Evolutionary conservation across 2,113 vertebrate species (phyloP), one percentile per base, ranked within the genome.

Genomic region (Crotalus tigris): DNA sequence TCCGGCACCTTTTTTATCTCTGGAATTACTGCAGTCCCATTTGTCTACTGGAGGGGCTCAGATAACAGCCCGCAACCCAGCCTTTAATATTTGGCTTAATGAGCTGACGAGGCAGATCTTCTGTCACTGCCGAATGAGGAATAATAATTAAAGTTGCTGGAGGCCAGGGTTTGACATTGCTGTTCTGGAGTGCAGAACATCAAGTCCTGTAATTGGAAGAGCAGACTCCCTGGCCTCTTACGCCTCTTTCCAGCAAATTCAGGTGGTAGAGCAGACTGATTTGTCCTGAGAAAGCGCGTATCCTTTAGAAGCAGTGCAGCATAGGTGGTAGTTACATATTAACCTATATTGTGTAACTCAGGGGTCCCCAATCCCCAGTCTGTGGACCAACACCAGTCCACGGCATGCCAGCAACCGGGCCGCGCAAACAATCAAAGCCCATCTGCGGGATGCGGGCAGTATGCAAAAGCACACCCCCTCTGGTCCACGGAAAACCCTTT

Each of bases 1-100:
- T 24, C 88, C 53, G 46, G 59, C 61, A 81, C 75, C 88, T 61
- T 81, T 85, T 49, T 49, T 49, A 13, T 81, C 75, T 44, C 6
- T 61, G 75, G 92, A 93, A 90, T 90, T 61, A 81, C 88, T 39
- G 55, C 88, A 93, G 57, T 87, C 92, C 92, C 92, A 90, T 93
- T 93, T 93, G 46, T 90, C 92, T 90, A 51, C 92, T 46, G 19
- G 92, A 51, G 44, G 59, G 75, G 11, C 61, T 93, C 29, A 86
- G 88, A 93, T 87, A 81, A 90, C 90, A 87, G 81, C 81, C 5
- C 54, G 8, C 81, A 90, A 58, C 81, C 87, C 39, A 57, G 46
- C 92, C 9, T 15, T 93, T 93, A 64, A 93, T 93, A 93, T 93
- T 55, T 89, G 7, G 49, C 75, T 61, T 90, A 93, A 93, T 54